Base-by-base conservation (phyloP, 2,113 vertebrate genomes). In the Oostethus manadensis region DNA sequence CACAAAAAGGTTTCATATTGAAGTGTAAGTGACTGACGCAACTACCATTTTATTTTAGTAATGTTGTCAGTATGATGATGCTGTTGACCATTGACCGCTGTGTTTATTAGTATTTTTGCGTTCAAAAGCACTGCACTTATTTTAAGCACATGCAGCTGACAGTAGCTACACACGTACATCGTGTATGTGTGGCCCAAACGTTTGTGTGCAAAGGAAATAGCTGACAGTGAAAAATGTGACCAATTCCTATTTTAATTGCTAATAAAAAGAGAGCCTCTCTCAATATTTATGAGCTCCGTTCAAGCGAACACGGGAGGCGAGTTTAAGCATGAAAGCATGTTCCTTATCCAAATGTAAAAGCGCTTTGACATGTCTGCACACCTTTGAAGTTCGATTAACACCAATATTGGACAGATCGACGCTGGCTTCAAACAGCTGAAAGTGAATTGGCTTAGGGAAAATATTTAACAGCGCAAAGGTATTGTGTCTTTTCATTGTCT, bases 331-430 rank as follows among this genome's bases (percentile, higher is more conserved):
- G 75, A 77, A 82, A 84, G 82, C 74, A 68, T 77, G 72, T 86
- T 84, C 66, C 79, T 86, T 84, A 82, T 88, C 87, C 77, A 79
- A 81, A 82, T 82, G 79, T 80, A 84, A 83, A 83, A 75, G 71
- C 72, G 60, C 72, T 77, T 81, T 78, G 79, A 85, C 78, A 81
- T 66, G 76, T 82, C 85, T 66, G 81, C 74, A 80, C 70, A 51
- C 74, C 79, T 87, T 88, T 88, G 84, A 88, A 87, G 81, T 84
- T 77, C 79, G 82, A 87, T 87, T 83, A 84, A 68, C 59, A 60
- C 73, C 49, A 79, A 72, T 85, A 82, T 80, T 86, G 78, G 65
- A 71, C 44, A 68, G 74, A 86, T 86, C 62, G 9, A 56, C 69
- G 15, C 49, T 29, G 54, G 68, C 76, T 81, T 83, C 64, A 14